A percentile compares a stretch with the other conserved stretches of the same genome.
phyloP scores from a whole-genome alignment of 1,140 invertebrate genomes.

The Aleiodes sp. region DNA sequence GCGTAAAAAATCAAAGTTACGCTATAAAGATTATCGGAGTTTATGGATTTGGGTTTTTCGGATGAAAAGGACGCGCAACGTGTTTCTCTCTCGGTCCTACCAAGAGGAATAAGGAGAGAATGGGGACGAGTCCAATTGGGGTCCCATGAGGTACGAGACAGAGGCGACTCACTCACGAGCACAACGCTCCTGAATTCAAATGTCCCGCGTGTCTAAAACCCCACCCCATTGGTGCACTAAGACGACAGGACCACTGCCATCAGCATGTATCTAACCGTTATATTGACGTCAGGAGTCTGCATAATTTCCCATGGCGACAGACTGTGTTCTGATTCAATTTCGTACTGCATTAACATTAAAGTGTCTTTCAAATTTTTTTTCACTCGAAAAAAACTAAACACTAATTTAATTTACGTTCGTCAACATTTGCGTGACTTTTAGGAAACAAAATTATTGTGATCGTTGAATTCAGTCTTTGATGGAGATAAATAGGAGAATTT shows the following conservation, averaged over 20 bases:
- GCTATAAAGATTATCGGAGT: neutral
- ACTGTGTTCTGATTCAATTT: slow-evolving; percentile 7
- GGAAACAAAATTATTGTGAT: too few species aligned
- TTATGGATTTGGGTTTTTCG: too few species aligned
- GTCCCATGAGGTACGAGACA: neutral
- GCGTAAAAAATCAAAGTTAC: slow-evolving; percentile 36
- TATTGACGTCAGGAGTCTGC: neutral
- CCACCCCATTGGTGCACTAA: slow-evolving; percentile 47
- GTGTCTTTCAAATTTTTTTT: too few species aligned
- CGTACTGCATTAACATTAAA: neutral
- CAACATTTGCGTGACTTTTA: too few species aligned
- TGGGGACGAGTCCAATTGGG: neutral
- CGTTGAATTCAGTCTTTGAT: too few species aligned
- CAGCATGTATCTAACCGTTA: neutral
- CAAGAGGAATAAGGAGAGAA: too few species aligned
- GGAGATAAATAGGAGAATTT: too few species aligned
- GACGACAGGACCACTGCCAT: slow-evolving; percentile 25
- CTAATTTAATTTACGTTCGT: too few species aligned
- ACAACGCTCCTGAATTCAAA: slow-evolving; percentile 33
- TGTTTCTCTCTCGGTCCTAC: too few species aligned
- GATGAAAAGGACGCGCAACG: too few species aligned
- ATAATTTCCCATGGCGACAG: neutral
- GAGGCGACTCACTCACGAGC: neutral
- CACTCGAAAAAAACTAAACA: too few species aligned
- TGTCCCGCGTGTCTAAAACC: slow-evolving; percentile 33